These are phyloP conservation scores for Seira musarum DNA, from an alignment of 2,888 invertebrate genomes.

Conservation along the genomic window DNA sequence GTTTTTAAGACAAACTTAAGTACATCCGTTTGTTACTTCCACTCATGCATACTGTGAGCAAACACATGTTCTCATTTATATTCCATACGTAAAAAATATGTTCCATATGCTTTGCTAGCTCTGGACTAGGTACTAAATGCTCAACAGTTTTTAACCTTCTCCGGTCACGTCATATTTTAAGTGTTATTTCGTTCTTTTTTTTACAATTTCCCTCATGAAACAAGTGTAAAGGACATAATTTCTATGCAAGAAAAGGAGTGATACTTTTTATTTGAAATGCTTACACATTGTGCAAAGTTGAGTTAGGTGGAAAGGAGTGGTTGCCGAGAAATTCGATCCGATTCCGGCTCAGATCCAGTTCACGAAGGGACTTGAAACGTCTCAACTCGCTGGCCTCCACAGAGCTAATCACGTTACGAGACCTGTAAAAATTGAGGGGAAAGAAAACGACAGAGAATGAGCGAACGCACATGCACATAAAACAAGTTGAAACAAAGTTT, in stretches of 20 bases:
- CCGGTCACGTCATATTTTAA: conserved; percentile 12
- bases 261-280: conserved; percentile 66
- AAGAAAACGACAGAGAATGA: background rate
- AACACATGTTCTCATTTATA: conserved; percentile 5
- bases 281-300: conserved; percentile 73
- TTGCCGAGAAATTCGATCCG: conserved; percentile 72
- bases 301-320: conserved; percentile 65
- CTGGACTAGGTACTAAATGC: background rate
- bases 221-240: background rate
- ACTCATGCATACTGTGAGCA: conserved; percentile 29
- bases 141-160: conserved; percentile 16
- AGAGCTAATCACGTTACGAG: conserved; percentile 62
- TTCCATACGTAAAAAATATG: background rate
- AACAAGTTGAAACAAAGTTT: background rate
- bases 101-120: too few relatives aligned
- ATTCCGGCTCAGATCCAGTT: conserved; percentile 73
- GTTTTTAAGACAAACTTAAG: background rate
- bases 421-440: conserved; percentile 46
- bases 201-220: background rate
- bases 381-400: conserved; percentile 58
- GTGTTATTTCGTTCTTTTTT: background rate
- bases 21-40: conserved; percentile 35
- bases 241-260: background rate
- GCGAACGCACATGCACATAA: background rate
- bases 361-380: conserved; percentile 72